Percentiles rank a stretch among this genome's conserved stretches.
These are phyloP conservation scores for Otis tarda DNA, from an alignment of 2,113 vertebrate genomes.

Conservation along the genomic window DNA sequence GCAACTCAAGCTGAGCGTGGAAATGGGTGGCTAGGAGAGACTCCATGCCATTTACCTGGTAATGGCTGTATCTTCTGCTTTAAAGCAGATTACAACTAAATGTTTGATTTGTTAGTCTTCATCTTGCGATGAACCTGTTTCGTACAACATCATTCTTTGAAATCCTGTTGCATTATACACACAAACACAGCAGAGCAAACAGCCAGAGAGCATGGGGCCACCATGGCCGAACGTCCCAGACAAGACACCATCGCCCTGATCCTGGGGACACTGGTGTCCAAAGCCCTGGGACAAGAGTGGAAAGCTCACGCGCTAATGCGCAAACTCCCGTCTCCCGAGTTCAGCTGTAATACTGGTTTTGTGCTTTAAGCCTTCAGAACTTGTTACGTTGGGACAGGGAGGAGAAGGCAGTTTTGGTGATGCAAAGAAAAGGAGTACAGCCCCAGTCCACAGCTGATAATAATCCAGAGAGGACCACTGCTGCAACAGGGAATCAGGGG, in stretches of 20 bases:
- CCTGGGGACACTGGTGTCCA: background rate
- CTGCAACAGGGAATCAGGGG: background rate
- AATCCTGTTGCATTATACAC: background rate
- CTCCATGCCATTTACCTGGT: background rate
- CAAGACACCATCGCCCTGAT: background rate
- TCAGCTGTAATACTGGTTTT: background rate
- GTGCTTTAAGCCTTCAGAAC: background rate
- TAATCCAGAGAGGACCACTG: background rate
- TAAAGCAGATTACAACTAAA: background rate
- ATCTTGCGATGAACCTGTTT: background rate
- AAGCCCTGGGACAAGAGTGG: too few species aligned
- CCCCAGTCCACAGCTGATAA: background rate
- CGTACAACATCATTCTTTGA: background rate
- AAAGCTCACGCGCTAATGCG: rapidly evolving
- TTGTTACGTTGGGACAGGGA: rapidly evolving
- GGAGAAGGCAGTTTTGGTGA: background rate
- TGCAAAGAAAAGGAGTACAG: background rate
- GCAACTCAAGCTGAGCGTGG: background rate
- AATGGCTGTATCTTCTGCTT: background rate
- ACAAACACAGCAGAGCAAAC: background rate
- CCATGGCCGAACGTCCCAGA: background rate
- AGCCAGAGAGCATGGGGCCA: background rate
- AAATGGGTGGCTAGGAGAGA: background rate
- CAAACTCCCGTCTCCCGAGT: too few species aligned
- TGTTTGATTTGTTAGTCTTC: background rate